phyloP scores from a whole-genome alignment of 2,113 vertebrate genomes.

The Chauna torquata region DNA sequence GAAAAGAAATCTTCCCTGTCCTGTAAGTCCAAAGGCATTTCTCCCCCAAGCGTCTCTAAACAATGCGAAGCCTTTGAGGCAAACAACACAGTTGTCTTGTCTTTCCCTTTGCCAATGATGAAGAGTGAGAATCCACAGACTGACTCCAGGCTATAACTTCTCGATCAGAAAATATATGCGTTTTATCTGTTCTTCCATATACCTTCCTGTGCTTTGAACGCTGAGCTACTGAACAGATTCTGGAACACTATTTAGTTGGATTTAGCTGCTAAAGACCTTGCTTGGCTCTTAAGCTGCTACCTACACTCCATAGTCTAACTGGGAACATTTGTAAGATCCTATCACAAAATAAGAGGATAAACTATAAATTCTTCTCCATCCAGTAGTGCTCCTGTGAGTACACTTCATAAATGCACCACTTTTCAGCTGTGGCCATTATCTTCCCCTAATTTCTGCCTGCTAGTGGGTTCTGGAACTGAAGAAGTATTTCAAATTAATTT shows the following conservation, averaged over 20 bases:
- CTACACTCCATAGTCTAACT: background rate
- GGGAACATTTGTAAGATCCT: background rate
- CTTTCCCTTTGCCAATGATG: background rate
- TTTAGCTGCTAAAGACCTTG: background rate
- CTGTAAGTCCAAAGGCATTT: background rate
- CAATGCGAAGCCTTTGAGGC: background rate
- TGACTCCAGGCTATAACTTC: background rate
- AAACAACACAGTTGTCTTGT: background rate
- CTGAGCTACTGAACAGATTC: background rate
- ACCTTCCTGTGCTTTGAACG: background rate
- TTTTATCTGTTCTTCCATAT: background rate
- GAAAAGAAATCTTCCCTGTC: background rate
- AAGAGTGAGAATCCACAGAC: background rate
- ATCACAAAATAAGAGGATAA: background rate
- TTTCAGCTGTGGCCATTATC: slow-evolving; percentile 21
- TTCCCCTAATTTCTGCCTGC: slow-evolving; percentile 39
- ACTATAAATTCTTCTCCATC: slow-evolving; percentile 18
- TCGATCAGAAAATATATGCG: background rate
- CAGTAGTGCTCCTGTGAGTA: background rate
- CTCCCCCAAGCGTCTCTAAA: background rate
- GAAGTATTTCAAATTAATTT: slow-evolving; percentile 65
- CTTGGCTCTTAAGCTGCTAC: background rate
- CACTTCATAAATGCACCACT: slow-evolving; percentile 25
- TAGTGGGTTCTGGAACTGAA: slow-evolving; percentile 25
- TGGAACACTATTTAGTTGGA: background rate